Evolutionary conservation across 2,888 invertebrate genomes (phyloP), one percentile per base, ranked within the genome.

Genomic region (Clusia tigrina): DNA sequence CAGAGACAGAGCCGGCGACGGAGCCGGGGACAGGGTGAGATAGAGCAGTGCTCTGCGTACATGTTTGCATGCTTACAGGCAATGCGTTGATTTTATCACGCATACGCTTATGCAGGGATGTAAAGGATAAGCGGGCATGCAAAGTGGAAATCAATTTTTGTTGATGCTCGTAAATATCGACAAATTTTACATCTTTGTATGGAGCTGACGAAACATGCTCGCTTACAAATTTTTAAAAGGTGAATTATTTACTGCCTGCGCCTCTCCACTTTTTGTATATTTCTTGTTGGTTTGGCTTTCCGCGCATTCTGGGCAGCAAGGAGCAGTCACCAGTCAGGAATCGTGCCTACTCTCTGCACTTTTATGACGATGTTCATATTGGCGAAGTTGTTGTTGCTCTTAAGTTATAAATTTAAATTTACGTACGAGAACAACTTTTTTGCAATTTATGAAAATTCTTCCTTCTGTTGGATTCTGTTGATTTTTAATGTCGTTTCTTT

Each of bases 381-480:
- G 42, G 10, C n/a, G 3, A 42, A 42, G 42, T 42, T 42, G 42
- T 42, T 42, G 42, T 42, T 3, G 12, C 32, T 9, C 5, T 12
- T 9, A 32, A 32, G 32, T 32, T 9, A 32, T 32, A 32, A 32
- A 32, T 58, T 48, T 56, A 38, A 54, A 60, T 52, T 53, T 60
- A 56, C 59, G 32, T 58, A 32, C 32, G 56, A 59, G 56, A 63
- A 63, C 58, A 51, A 59, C 56, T 57, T 60, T 56, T 32, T 54
- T 23, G 57, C 53, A 15, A 37, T 61, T 51, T 32, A 51, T 12
- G 10, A 5, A 12, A 32, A 32, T 32, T 32, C 32, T 32, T 32
- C 5, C 12, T 32, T 32, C 32, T 32, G 32, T 5, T 32, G 5
- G 32, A 32, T 32, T 32, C 12, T 32, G 32, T 32, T 32, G 32